A percentile compares a stretch with the other conserved stretches of the same genome.
These are phyloP conservation scores for Alviniconcha marisindica DNA, from an alignment of 1,140 invertebrate genomes.

Conservation along the genomic window DNA sequence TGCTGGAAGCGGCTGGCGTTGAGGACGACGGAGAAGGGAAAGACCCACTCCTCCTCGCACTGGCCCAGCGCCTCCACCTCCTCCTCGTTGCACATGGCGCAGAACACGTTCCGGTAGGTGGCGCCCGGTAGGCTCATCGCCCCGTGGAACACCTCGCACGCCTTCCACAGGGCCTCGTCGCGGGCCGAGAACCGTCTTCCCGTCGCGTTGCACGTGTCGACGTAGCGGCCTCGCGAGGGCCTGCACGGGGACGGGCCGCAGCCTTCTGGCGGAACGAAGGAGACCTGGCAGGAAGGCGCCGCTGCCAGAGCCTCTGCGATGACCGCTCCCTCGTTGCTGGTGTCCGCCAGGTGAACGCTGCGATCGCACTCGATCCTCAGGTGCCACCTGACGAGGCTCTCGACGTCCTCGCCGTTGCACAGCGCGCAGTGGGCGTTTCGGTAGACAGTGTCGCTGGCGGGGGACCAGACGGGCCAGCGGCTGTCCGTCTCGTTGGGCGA, in stretches of 20 bases:
- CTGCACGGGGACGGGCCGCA: background rate
- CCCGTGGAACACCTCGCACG: slow-evolving; percentile 27
- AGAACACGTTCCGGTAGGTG: slow-evolving; percentile 26
- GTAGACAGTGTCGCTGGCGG: background rate
- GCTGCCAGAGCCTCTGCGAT: background rate
- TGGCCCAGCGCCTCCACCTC: background rate
- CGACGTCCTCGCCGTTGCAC: slow-evolving; percentile 13
- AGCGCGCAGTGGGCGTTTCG: slow-evolving; percentile 19
- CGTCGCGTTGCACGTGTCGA: slow-evolving; percentile 30
- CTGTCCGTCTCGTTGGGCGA: background rate
- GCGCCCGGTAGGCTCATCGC: background rate
- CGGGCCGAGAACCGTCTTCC: background rate
- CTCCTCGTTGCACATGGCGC: slow-evolving; percentile 27
- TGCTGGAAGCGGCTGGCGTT: background rate
- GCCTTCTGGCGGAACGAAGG: slow-evolving; percentile 9
- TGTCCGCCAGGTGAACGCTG: background rate
- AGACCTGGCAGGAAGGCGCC: slow-evolving; percentile 20
- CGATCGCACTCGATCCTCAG: slow-evolving; percentile 2
- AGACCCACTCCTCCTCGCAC: background rate
- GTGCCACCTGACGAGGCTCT: background rate
- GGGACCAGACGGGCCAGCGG: slow-evolving; percentile 25
- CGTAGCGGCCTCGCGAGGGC: background rate
- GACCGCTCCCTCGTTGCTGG: background rate
- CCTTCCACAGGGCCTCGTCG: slow-evolving; percentile 20
- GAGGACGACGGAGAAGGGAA: slow-evolving; percentile 18